These are phyloP conservation scores for Mormyrus iriodes DNA, from an alignment of 2,113 vertebrate species.

Conservation along the genomic window DNA sequence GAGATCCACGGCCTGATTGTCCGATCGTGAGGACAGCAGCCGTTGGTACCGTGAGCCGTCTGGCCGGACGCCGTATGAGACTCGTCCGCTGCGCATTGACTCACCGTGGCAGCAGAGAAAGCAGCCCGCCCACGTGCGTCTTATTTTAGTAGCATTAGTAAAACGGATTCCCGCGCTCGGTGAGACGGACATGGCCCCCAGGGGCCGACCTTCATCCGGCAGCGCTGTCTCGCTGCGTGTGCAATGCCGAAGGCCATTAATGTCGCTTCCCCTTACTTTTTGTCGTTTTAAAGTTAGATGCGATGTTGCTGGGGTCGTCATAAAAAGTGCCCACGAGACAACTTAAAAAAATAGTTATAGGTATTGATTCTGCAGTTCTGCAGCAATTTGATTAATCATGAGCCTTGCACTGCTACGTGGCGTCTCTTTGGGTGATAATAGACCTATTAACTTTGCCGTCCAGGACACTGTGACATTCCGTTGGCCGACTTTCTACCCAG, in stretches of 20 bases:
- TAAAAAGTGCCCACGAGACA: background rate
- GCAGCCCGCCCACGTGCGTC: background rate
- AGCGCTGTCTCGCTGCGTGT: background rate
- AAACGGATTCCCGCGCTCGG: background rate
- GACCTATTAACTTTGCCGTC: background rate
- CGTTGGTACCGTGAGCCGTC: background rate
- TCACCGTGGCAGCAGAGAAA: background rate
- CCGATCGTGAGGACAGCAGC: background rate
- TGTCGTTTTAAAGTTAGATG: background rate
- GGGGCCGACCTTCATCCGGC: background rate
- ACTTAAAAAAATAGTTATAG: conserved; percentile 1
- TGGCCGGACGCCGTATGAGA: background rate
- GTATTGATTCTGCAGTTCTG: background rate
- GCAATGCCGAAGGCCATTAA: background rate
- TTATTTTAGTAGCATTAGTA: background rate
- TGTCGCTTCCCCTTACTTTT: background rate
- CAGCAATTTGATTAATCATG: background rate
- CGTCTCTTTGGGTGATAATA: conserved; percentile 1
- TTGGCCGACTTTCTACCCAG: conserved; percentile 11
- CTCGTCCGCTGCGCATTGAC: background rate
- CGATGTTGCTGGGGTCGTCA: background rate
- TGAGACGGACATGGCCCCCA: background rate
- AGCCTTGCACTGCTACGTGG: background rate
- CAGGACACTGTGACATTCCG: background rate
- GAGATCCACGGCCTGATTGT: background rate